Conservation (phyloP, 2,797 vertebrate genomes). For the Argya squamiceps region DNA sequence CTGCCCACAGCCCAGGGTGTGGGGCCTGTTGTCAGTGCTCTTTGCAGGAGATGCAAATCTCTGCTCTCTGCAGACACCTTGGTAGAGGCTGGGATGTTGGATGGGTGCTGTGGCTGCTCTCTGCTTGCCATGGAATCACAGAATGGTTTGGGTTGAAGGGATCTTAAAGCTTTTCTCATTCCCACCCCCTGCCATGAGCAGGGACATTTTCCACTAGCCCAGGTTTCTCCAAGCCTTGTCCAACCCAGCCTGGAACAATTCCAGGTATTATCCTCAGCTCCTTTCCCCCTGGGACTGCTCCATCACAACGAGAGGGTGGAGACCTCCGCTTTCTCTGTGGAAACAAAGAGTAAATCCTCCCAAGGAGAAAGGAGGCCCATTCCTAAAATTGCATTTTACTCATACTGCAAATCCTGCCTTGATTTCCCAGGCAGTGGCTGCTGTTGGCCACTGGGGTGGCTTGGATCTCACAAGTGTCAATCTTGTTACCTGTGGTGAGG, state of each 20-base stretch:
- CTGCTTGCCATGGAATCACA: neutral
- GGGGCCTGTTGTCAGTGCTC: neutral
- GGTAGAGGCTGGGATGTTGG: neutral
- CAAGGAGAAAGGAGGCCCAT: neutral
- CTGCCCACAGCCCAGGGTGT: neutral
- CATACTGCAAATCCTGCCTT: neutral
- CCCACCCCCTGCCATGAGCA: neutral
- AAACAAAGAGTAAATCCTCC: neutral
- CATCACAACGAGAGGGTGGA: fast-evolving
- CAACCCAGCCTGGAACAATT: neutral
- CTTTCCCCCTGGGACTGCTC: neutral
- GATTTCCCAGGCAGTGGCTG: neutral
- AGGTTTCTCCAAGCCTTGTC: fast-evolving
- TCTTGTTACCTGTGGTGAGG: neutral
- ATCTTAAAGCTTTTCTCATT: too few relatives aligned
- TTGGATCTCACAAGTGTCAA: neutral
- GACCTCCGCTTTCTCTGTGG: neutral
- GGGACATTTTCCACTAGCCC: neutral
- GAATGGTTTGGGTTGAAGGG: neutral
- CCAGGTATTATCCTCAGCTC: neutral
- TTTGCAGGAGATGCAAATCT: neutral
- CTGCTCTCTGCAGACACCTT: neutral
- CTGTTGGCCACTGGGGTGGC: neutral
- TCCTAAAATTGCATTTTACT: neutral
- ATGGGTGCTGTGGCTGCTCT: neutral